Base-by-base conservation (phyloP, 2,888 invertebrate species). In the Rutpela maculata region DNA sequence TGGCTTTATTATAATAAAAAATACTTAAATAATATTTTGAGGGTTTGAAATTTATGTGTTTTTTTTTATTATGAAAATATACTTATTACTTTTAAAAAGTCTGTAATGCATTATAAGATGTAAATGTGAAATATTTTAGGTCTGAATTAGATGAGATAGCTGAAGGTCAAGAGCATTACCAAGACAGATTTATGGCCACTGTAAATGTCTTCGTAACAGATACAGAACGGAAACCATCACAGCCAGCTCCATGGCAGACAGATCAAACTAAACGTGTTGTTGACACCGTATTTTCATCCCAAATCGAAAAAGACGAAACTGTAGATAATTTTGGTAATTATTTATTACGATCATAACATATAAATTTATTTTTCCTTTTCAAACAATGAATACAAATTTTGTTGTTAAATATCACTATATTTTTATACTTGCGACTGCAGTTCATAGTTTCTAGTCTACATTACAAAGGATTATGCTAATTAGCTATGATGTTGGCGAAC, bases 121-220 rank as follows among this genome's bases (percentile, higher is more conserved):
- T 38, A 11, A 38, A 63, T 38, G 0, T 60, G 11, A 26, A 9
- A 35, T 35, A 4, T 65, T 73, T 60, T 87, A 94, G 94, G 83
- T 92, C 92, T 10, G 97, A 97, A 88, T 91, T 97, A 81, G 97
- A 97, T 88, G 96, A 96, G 72, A 91, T 95, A 75, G 94, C 95
- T 4, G 97, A 97, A 77, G 87, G 88, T 31, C 86, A 87, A 31
- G 89, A 89, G 80, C 94, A 94, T 87, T 94, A 93, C 88, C 93
- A 94, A 2, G 93, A 93, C 12, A 92, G 93, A 84, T 96, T 97
- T 82, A 91, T 91, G 0, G 92, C 94, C 0, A 91, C 93, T 0
- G 88, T 97, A 22, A 95, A 94, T 81, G 92, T 96, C 5, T 93
- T 94, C 83, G 94, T 95, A 0, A 93, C 93, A 6, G 94, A 95